A percentile compares a stretch with the other conserved stretches of the same genome.
Evolutionary conservation across 1,140 invertebrate genomes (phyloP).

Genomic region (Neoseiulus cucumeris): DNA sequence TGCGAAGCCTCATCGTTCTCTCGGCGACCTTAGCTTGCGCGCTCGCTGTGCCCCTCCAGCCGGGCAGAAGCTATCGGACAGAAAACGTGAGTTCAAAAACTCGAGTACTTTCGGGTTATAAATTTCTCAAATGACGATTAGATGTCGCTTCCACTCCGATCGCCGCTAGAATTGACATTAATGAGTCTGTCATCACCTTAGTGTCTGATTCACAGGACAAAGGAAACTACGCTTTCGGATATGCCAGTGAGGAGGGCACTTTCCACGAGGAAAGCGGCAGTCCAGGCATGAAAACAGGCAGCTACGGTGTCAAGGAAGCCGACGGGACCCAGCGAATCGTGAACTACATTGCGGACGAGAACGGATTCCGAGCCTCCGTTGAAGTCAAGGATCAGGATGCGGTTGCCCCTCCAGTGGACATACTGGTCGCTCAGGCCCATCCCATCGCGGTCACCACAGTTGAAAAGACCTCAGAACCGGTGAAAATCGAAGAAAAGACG

Average conservation of each 20-base stretch:
- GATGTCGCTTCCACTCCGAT: too few relatives aligned
- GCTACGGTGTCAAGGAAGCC: neutral
- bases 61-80: neutral
- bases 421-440: neutral
- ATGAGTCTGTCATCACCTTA: too few relatives aligned
- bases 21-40: too few relatives aligned
- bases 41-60: neutral
- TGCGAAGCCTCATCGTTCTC: too few relatives aligned
- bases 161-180: neutral
- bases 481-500: too few relatives aligned
- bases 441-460: too few relatives aligned
- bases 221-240: slow-evolving; percentile 3
- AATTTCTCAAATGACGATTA: too few relatives aligned
- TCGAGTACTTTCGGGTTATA: too few relatives aligned
- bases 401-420: neutral
- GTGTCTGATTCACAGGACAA: neutral
- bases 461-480: too few relatives aligned
- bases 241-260: neutral
- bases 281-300: neutral
- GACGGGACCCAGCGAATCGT: neutral
- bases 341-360: neutral
- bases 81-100: neutral
- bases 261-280: neutral
- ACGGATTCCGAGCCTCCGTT: slow-evolving; percentile 1
- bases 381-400: neutral